A percentile compares a stretch with the other conserved stretches of the same genome.
These are phyloP conservation scores for Cyanoramphus novaezelandiae DNA, from an alignment of 2,113 vertebrate genomes.

Conservation along the genomic window DNA sequence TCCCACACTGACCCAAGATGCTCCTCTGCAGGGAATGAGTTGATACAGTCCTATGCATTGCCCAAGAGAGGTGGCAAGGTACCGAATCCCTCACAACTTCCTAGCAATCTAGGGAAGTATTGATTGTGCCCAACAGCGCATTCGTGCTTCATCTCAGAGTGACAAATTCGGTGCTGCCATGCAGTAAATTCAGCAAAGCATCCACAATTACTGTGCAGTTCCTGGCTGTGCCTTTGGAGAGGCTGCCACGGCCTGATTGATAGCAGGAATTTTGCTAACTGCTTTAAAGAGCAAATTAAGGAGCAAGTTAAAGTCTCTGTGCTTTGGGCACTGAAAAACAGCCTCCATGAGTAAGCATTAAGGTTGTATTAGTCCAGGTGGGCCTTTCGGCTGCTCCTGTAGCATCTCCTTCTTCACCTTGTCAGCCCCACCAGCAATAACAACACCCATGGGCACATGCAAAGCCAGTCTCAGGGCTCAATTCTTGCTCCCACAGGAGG, in stretches of 20 bases:
- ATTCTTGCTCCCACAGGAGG: background rate
- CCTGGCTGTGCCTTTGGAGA: background rate
- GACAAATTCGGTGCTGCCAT: background rate
- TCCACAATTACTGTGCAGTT: slow-evolving; percentile 2
- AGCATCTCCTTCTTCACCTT: background rate
- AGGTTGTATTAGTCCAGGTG: background rate
- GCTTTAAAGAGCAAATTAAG: slow-evolving; percentile 41
- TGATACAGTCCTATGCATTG: rapidly evolving
- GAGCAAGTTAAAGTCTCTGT: background rate
- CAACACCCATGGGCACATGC: rapidly evolving
- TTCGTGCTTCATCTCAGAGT: background rate
- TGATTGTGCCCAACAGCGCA: background rate
- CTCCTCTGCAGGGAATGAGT: background rate
- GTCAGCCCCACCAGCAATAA: background rate
- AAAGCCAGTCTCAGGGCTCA: background rate
- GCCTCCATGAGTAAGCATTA: background rate
- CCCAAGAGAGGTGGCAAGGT: background rate
- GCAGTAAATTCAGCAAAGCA: slow-evolving; percentile 37
- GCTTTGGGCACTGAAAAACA: background rate
- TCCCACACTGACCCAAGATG: background rate
- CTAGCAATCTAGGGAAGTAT: background rate
- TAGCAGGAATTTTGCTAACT: slow-evolving; percentile 6
- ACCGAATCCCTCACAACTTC: background rate
- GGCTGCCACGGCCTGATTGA: slow-evolving; percentile 8
- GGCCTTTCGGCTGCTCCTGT: background rate